Base-by-base conservation (phyloP, 2,797 vertebrate species). In the Aselliscus stoliczkanus region DNA sequence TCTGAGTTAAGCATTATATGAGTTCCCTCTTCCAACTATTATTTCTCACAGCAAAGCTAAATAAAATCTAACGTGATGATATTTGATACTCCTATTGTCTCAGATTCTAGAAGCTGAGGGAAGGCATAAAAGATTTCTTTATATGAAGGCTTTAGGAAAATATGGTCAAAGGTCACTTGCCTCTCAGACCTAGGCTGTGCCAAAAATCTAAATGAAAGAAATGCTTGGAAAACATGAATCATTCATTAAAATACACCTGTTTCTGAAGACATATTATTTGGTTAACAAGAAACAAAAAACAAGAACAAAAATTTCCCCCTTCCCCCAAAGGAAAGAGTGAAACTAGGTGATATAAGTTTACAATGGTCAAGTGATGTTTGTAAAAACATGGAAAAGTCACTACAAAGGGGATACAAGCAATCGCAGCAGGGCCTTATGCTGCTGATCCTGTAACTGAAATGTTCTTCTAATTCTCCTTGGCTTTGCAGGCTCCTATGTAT, bases 191-290 rank as follows among this genome's bases (percentile, higher is more conserved):
- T 42, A 82, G 39, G 29, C 14, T 86, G 4, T 92, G 64, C 39
- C 81, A 80, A 94, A 93, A 73, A 75, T 82, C 34, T 75, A 87
- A 52, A 69, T 18, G 47, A 52, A 75, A 94, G 64, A 86, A 34
- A 88, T 23, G 17, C 44, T 69, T 85, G 34, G 21, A 65, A 85
- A 81, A 85, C 47, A 70, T 5, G 13, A 81, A 44, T 50, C n/a
- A 80, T 39, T 91, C 52, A 76, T 56, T 73, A 94, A 94, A 89
- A 93, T 52, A n/a, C 1, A 75, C 5, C 14, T 87, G 31, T 70
- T 92, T 94, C 47, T 95, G 44, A 90, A 90, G 69, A 72, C 34
- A 47, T 18, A 27, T 60, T 88, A n/a, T 93, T 88, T 52, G 77
- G 69, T 76, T 34, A 89, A 94, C 69, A 76, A 10, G 47, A 44